phyloP scores from a whole-genome alignment of 2,888 invertebrate species.

The Tethea ocularis region DNA sequence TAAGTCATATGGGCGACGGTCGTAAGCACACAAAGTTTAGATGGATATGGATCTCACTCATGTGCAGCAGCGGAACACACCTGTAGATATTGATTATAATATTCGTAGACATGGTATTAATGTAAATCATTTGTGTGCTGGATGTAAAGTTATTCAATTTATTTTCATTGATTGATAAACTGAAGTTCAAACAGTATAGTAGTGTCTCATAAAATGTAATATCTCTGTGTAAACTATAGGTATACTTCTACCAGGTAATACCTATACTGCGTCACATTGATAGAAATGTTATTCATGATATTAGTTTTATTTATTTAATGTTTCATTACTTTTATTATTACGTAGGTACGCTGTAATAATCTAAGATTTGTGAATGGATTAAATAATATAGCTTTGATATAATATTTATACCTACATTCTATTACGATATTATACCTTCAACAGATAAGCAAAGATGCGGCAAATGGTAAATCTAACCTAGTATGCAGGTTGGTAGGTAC shows the following conservation, averaged over 20 bases:
- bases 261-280: slow-evolving; percentile 19
- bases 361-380: background rate
- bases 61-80: too few species aligned
- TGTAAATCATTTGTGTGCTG: background rate
- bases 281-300: slow-evolving; percentile 20
- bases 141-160: background rate
- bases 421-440: background rate
- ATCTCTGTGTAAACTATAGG: slow-evolving; percentile 12
- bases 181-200: slow-evolving; percentile 16
- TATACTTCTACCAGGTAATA: slow-evolving; percentile 9
- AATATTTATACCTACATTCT: background rate
- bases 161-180: slow-evolving; percentile 6
- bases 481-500: too few species aligned
- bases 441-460: background rate
- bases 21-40: too few species aligned
- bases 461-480: background rate
- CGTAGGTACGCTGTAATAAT: background rate
- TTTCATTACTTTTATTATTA: slow-evolving; percentile 13
- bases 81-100: too few species aligned
- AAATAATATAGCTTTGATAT: background rate
- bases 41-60: too few species aligned
- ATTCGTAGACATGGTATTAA: too few species aligned
- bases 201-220: slow-evolving; percentile 15
- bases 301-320: slow-evolving; percentile 21
- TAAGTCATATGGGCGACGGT: too few species aligned